These are phyloP conservation scores for Euglossa dilemma DNA, from an alignment of 1,140 invertebrate species.

Conservation along the genomic window DNA sequence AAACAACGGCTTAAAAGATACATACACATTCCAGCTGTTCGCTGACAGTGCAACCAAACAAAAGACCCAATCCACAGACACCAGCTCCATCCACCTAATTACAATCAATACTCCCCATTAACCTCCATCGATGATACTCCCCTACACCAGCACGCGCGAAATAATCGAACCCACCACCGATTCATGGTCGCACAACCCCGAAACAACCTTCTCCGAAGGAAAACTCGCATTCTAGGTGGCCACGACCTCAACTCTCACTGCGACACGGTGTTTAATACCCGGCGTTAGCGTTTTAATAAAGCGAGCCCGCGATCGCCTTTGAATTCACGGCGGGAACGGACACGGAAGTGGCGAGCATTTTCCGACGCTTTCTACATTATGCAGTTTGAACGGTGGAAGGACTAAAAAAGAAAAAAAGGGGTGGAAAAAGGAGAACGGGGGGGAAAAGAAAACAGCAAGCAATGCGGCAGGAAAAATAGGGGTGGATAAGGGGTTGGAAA, in stretches of 20 bases:
- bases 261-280: constrained; percentile 1
- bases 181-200: background rate
- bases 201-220: too few relatives aligned
- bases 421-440: background rate
- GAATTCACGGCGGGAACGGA: constrained; percentile 7
- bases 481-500: background rate
- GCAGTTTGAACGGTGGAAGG: background rate
- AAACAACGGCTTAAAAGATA: too few relatives aligned
- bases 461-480: constrained; percentile 28
- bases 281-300: constrained; percentile 32
- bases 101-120: too few relatives aligned
- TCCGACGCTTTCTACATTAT: constrained; percentile 36
- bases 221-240: background rate
- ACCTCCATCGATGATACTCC: too few relatives aligned
- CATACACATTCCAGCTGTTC: too few relatives aligned
- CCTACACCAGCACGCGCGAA: too few relatives aligned
- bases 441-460: constrained; percentile 26
- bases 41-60: too few relatives aligned
- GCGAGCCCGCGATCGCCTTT: constrained; percentile 27
- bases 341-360: constrained; percentile 35
- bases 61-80: too few relatives aligned
- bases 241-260: background rate
- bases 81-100: too few relatives aligned
- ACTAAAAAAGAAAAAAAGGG: background rate
- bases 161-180: background rate